Conservation (phyloP, 2,113 vertebrate species). For the Pungitius pungitius region DNA sequence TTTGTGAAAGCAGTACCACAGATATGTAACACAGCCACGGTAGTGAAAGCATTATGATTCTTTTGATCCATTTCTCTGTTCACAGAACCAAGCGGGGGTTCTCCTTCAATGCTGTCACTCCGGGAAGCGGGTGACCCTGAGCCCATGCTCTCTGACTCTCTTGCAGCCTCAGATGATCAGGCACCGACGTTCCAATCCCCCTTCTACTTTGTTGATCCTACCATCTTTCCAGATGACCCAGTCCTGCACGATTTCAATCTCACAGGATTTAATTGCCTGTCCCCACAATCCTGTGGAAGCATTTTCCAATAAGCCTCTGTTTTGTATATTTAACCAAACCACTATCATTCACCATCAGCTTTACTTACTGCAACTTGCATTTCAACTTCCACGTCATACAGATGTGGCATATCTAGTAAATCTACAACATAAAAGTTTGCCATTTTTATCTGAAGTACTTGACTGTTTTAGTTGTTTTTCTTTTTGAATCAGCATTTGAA, state of each 20-base stretch:
- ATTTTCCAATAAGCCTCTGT: conserved; percentile 35
- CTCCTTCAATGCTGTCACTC: background rate
- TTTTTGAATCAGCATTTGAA: background rate
- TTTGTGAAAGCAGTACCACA: conserved; percentile 3
- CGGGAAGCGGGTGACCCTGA: conserved; percentile 43
- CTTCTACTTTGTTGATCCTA: background rate
- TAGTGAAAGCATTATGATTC: background rate
- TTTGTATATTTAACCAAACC: background rate
- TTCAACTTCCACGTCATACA: background rate
- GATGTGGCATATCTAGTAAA: background rate
- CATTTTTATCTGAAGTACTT: background rate
- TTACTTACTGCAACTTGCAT: background rate
- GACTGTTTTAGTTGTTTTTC: background rate
- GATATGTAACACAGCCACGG: background rate
- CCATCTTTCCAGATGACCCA: conserved; percentile 7
- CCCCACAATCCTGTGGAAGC: conserved; percentile 41
- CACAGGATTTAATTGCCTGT: background rate
- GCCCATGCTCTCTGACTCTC: conserved; percentile 56
- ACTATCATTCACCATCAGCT: background rate
- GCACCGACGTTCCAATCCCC: conserved; percentile 22
- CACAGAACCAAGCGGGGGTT: conserved; percentile 40
- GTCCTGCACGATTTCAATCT: conserved; percentile 6
- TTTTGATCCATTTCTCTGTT: conserved; percentile 11
- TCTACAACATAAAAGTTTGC: background rate
- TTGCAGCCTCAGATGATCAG: background rate